Base-by-base conservation (phyloP, 2,888 invertebrate species). In the Peribatodes rhomboidaria region DNA sequence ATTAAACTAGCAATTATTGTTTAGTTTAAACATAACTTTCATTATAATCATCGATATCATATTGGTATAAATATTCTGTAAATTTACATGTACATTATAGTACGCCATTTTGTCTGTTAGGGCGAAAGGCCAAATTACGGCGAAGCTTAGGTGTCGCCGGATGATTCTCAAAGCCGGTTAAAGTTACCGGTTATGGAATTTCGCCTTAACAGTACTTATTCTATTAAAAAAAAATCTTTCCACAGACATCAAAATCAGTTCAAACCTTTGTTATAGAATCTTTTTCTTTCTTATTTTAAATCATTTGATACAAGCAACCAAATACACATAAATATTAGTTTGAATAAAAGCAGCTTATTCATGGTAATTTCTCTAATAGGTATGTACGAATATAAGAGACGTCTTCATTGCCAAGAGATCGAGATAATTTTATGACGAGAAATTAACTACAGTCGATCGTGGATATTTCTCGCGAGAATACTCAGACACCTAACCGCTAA, bases 11-110 rank as follows among this genome's bases (percentile, higher is more conserved):
- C 20, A 33, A 35, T 18, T 18, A 6, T 0, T 1, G 1, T 50
- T 50, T 31, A 35, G 16, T 20, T 50, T 35, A 13, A 35, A 35
- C 47, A 49, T 16, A 31, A 14, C 3, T 31, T 31, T 49, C 4
- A 31, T 14, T 31, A 47, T 49, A 11, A 27, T 46, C 22, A 46
- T 46, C 27, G 27, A n/a, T 27, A 22, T 42, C 10, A n/a, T 27
- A 46, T 46, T 27, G 7, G 8, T 46, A 14, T 46, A 27, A 6
- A 42, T 41, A 37, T 37, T 11, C n/a, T 27, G 27, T 27, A 22
- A 46, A n/a, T n/a, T 27, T 46, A n/a, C 22, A 27, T n/a, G 46
- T 46, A 27, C 46, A 46, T 27, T 46, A 46, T n/a, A 1, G n/a
- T 7, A 27, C n/a, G 27, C 8, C n/a, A 46, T 27, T 46, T 27